Conservation (phyloP, 1,140 invertebrate species). For the Rhynchophorus ferrugineus region DNA sequence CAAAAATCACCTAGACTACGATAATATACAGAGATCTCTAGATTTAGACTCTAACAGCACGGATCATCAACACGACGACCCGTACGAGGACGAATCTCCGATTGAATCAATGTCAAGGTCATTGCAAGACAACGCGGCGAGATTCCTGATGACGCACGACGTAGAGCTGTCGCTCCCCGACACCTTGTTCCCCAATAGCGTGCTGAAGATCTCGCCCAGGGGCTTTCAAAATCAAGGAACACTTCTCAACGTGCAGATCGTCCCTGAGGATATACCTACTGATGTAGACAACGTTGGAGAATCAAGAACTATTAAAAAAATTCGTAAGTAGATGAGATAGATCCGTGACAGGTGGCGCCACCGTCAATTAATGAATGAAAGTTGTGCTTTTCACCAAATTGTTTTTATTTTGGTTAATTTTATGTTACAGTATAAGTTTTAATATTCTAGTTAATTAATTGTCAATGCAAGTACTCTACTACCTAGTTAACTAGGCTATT, state of each 20-base stretch:
- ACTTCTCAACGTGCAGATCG: conserved; percentile 61
- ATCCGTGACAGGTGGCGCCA: background rate
- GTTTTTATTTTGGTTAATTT: too few species aligned
- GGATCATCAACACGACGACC: conserved; percentile 29
- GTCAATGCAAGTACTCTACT: too few species aligned
- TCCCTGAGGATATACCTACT: conserved; percentile 44
- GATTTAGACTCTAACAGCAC: conserved; percentile 38
- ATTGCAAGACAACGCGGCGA: conserved; percentile 56
- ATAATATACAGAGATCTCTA: conserved; percentile 37
- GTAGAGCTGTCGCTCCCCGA: conserved; percentile 62
- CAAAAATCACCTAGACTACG: conserved; percentile 56
- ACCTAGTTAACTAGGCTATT: too few species aligned
- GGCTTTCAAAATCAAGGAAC: conserved; percentile 63
- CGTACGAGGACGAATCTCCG: conserved; percentile 43
- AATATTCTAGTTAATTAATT: too few species aligned
- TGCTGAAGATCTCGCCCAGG: conserved; percentile 61
- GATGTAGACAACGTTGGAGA: conserved; percentile 39
- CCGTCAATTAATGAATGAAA: background rate
- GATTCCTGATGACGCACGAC: conserved; percentile 69
- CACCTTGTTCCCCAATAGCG: conserved; percentile 60
- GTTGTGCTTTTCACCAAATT: background rate
- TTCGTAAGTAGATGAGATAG: conserved; percentile 51
- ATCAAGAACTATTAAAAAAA: conserved; percentile 62
- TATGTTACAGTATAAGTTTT: too few species aligned
- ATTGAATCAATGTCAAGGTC: conserved; percentile 62